These are phyloP conservation scores for Lamellibrachia satsuma DNA, from an alignment of 2,888 invertebrate species.

Conservation along the genomic window DNA sequence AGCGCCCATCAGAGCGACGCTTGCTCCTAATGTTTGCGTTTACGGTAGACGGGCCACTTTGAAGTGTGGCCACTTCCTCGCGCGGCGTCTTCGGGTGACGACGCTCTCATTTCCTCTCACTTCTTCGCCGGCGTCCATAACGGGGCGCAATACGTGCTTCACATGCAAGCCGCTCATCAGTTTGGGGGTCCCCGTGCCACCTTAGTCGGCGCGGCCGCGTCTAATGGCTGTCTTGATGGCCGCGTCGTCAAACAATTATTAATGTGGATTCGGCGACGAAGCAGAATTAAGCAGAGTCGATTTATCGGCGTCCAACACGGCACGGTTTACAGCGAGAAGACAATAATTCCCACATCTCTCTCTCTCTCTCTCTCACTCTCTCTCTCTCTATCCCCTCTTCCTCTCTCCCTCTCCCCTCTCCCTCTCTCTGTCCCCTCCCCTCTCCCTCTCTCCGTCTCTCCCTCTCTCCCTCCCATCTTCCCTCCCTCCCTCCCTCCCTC, in stretches of 20 bases:
- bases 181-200: background rate
- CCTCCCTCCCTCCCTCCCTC: too few relatives aligned
- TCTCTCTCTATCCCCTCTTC: too few relatives aligned
- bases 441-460: too few relatives aligned
- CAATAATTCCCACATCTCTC: background rate
- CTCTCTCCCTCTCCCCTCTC: too few relatives aligned
- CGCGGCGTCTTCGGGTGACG: background rate
- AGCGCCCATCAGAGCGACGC: background rate
- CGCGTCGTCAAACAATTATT: slow-evolving; percentile 17
- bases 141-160: background rate
- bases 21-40: background rate
- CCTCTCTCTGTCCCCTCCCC: too few relatives aligned
- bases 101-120: slow-evolving; percentile 12
- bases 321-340: slow-evolving; percentile 17
- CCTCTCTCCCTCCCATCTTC: too few relatives aligned
- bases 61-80: slow-evolving; percentile 5
- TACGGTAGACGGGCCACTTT: background rate
- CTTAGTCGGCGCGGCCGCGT: background rate
- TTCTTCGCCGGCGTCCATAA: background rate
- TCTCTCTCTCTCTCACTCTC: background rate
- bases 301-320: background rate
- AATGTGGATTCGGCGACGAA: slow-evolving; percentile 5
- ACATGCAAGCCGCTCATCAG: background rate
- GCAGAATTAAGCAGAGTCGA: background rate
- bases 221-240: background rate